Percentiles rank a stretch among this genome's conserved stretches.
These are phyloP conservation scores for Hydra vulgaris DNA, from an alignment of 30 jellyfish, hydroid and myxozoan genomes.

Conservation along the genomic window DNA sequence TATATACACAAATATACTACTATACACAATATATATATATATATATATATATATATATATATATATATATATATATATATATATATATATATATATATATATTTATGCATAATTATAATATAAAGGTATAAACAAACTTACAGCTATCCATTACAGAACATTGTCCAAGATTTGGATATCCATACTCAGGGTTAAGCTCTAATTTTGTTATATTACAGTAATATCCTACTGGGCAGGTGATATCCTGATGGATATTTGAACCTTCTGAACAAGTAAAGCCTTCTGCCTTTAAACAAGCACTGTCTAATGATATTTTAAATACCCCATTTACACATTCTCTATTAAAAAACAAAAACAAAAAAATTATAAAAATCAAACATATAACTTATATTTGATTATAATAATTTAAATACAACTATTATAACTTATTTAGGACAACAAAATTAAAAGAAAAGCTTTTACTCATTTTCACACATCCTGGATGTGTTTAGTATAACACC, in stretches of 20 bases:
- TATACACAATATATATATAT: too few relatives aligned
- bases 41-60: too few relatives aligned
- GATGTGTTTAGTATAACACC: not conserved
- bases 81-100: too few relatives aligned
- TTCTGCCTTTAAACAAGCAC: slow-evolving; percentile 35
- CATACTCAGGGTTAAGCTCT: slow-evolving; percentile 18
- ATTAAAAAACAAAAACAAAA: not conserved
- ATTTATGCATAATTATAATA: too few relatives aligned
- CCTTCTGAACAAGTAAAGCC: slow-evolving; percentile 66
- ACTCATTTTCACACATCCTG: slow-evolving; percentile 1
- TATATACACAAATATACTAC: too few relatives aligned
- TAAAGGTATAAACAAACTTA: too few relatives aligned
- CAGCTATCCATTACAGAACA: slow-evolving; percentile 44
- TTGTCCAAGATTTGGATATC: slow-evolving; percentile 36
- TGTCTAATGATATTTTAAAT: slow-evolving; percentile 29
- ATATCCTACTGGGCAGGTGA: slow-evolving; percentile 36
- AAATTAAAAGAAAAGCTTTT: not conserved
- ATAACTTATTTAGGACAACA: too few relatives aligned
- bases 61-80: too few relatives aligned
- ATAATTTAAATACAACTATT: too few relatives aligned
- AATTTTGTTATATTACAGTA: slow-evolving; percentile 38
- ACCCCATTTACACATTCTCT: slow-evolving; percentile 60
- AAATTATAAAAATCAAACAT: not conserved
- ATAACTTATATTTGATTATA: too few relatives aligned
- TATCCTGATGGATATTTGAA: slow-evolving; percentile 40